Conservation (phyloP, 2,888 invertebrate species). For the Portevinia maculata region DNA sequence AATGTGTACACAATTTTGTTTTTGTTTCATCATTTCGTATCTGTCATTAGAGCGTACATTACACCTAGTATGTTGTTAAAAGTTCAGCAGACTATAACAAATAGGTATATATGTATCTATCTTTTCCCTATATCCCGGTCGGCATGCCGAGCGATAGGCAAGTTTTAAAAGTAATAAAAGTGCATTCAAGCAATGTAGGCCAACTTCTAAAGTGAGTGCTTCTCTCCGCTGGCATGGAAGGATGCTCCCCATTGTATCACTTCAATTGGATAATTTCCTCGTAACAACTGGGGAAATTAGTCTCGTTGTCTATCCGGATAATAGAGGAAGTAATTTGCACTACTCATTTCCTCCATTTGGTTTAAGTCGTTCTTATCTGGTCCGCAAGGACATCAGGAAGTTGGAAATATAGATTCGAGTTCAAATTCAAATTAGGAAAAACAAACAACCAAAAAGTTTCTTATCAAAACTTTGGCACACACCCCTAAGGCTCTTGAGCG, state of each 20-base stretch:
- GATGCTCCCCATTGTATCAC: constrained; percentile 48
- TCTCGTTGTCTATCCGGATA: constrained; percentile 44
- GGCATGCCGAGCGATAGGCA: background rate
- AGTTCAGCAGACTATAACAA: constrained; percentile 52
- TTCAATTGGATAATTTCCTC: constrained; percentile 72
- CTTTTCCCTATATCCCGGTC: too few species aligned
- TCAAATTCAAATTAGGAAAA: constrained; percentile 62
- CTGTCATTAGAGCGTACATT: constrained; percentile 53
- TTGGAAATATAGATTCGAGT: constrained; percentile 44
- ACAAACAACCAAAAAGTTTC: constrained; percentile 5
- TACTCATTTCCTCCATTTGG: constrained; percentile 11
- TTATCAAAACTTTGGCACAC: constrained; percentile 46
- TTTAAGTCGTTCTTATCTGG: constrained; percentile 1
- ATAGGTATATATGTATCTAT: constrained; percentile 9
- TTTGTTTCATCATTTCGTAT: constrained; percentile 13
- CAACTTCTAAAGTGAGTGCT: constrained; percentile 37
- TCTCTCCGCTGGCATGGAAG: constrained; percentile 12
- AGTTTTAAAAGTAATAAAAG: constrained; percentile 38
- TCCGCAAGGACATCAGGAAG: constrained; percentile 24
- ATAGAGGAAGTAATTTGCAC: constrained; percentile 62
- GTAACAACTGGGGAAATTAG: constrained; percentile 20
- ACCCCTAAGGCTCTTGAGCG: constrained; percentile 14
- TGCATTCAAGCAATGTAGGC: constrained; percentile 67
- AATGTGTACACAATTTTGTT: background rate
- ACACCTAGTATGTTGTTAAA: constrained; percentile 45